Conservation (phyloP, 2,888 invertebrate genomes). For the Cataglyphis altisquamis region DNA sequence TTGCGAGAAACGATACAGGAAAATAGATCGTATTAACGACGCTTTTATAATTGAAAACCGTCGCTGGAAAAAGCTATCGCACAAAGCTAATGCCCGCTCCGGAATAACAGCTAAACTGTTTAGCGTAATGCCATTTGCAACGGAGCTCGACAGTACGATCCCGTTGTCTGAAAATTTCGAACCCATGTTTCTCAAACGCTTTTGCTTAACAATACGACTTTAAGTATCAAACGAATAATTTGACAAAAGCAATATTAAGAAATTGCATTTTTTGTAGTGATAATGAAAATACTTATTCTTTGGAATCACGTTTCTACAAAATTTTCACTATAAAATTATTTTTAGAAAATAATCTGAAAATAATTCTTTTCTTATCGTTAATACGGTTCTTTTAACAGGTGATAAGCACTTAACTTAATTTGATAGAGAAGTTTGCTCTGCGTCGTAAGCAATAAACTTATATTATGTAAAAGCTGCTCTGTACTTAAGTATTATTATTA, state of each 20-base stretch:
- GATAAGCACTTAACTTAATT: constrained; percentile 10
- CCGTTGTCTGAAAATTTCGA: constrained; percentile 28
- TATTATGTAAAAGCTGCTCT: background rate
- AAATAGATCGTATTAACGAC: constrained; percentile 33
- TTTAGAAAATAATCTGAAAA: background rate
- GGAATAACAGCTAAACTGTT: constrained; percentile 43
- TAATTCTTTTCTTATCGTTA: background rate
- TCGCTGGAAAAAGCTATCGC: constrained; percentile 12
- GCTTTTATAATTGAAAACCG: constrained; percentile 44
- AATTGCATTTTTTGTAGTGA: background rate
- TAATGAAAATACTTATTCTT: background rate
- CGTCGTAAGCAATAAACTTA: background rate
- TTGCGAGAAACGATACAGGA: constrained; percentile 7
- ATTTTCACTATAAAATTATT: constrained; percentile 4
- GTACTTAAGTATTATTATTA: constrained; percentile 5
- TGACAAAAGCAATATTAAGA: background rate
- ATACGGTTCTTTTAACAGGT: background rate
- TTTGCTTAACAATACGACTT: background rate
- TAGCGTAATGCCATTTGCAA: constrained; percentile 50
- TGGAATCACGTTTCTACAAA: background rate
- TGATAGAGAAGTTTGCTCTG: background rate
- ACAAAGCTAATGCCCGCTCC: constrained; percentile 31
- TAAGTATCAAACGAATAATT: background rate
- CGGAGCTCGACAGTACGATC: constrained; percentile 17
- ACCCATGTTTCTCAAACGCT: background rate